Evolutionary conservation across 2,113 vertebrate species (phyloP).

Genomic region (Lagopus muta): DNA sequence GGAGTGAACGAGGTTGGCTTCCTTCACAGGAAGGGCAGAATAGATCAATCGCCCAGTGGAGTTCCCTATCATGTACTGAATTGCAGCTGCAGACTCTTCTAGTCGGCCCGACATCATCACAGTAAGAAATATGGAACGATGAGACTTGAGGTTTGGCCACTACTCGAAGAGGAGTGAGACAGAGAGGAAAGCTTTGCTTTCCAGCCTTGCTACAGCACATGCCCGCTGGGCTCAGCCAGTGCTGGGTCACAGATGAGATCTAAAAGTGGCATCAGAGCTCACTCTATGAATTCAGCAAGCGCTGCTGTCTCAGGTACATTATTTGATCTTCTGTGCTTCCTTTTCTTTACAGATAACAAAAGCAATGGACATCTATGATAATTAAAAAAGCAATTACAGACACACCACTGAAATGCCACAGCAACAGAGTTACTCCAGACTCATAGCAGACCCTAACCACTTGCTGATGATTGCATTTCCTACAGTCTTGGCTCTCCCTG

Average conservation of each 20-base stretch:
- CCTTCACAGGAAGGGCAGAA: not conserved
- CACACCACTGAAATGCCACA: accelerated
- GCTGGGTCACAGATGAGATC: not conserved
- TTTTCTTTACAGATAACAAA: not conserved
- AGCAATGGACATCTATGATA: not conserved
- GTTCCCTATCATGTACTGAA: accelerated
- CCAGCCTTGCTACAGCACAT: not conserved
- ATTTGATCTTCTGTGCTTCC: not conserved
- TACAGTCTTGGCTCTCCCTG: not conserved
- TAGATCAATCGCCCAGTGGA: no score
- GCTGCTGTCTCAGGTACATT: not conserved
- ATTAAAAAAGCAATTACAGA: not conserved
- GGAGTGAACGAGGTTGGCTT: accelerated
- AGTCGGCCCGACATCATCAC: not conserved
- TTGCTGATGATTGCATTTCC: not conserved
- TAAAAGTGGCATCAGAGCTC: not conserved
- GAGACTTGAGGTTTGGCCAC: not conserved
- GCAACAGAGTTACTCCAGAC: not conserved
- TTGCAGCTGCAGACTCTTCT: not conserved
- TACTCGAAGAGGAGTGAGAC: not conserved
- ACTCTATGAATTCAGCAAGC: not conserved
- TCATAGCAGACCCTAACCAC: not conserved
- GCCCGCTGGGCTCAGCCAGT: not conserved
- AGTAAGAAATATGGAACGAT: not conserved
- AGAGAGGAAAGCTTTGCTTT: not conserved